Evolutionary conservation across 2,888 invertebrate genomes (phyloP).

Genomic region (Laspeyria flexula): DNA sequence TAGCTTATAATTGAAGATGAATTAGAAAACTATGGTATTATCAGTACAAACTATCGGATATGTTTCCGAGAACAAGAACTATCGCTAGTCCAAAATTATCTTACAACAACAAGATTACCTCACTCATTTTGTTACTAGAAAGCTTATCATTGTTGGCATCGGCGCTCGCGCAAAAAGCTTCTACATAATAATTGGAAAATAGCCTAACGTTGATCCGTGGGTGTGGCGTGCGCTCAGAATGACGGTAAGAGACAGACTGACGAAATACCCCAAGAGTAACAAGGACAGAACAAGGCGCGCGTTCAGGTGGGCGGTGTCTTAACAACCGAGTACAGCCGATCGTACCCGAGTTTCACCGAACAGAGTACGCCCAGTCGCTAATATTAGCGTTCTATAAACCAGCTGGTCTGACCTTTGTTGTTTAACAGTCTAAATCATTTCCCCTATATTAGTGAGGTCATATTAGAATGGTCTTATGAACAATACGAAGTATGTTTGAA

Average conservation of each 20-base stretch:
- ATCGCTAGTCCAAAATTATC: conserved; percentile 31
- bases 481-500: conserved; percentile 64
- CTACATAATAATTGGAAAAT: conserved; percentile 82
- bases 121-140: conserved; percentile 64
- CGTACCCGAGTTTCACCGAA: conserved; percentile 65
- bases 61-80: not conserved
- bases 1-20: no score
- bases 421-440: conserved; percentile 25
- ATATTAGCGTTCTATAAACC: conserved; percentile 55
- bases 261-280: conserved; percentile 43
- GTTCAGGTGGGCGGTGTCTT: conserved; percentile 68
- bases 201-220: conserved; percentile 69
- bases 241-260: conserved; percentile 59
- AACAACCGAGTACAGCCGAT: conserved; percentile 68
- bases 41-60: no score
- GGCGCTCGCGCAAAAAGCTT: conserved; percentile 75
- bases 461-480: conserved; percentile 46
- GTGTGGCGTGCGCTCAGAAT: conserved; percentile 64
- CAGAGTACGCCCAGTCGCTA: conserved; percentile 75
- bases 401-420: conserved; percentile 60
- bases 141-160: conserved; percentile 76
- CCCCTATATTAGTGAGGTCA: conserved; percentile 38
- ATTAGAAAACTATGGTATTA: no score
- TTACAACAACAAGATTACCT: conserved; percentile 58
- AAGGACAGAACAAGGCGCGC: conserved; percentile 55